phyloP scores from a whole-genome alignment of 1,140 invertebrate species.

The Camponotus floridanus region DNA sequence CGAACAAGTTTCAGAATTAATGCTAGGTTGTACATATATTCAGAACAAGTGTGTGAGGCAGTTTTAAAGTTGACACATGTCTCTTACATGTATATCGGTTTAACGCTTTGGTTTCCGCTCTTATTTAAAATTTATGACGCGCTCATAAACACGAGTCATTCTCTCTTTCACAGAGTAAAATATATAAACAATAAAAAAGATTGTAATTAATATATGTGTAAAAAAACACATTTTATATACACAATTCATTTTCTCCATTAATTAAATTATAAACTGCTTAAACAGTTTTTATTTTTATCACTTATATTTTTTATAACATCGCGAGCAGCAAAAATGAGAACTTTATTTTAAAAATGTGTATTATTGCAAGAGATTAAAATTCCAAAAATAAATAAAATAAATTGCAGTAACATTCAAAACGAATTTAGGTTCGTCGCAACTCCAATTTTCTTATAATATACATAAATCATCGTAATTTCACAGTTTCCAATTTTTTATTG shows the following conservation, averaged over 20 bases:
- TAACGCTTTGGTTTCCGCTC: constrained; percentile 79
- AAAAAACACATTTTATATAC: neutral
- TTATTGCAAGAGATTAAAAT: neutral
- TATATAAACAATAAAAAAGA: constrained; percentile 47
- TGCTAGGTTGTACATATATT: constrained; percentile 74
- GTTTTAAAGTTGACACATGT: constrained; percentile 65
- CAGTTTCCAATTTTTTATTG: neutral
- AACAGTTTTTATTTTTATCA: neutral
- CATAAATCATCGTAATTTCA: neutral
- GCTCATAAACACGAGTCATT: constrained; percentile 12
- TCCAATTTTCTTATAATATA: neutral
- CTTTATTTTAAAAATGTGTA: neutral
- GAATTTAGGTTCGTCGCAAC: neutral
- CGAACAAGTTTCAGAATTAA: constrained; percentile 50
- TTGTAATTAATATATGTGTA: constrained; percentile 7
- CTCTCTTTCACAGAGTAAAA: neutral
- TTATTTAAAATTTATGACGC: constrained; percentile 45
- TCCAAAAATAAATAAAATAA: neutral
- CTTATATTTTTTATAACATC: neutral
- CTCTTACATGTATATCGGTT: constrained; percentile 68
- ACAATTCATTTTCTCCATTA: constrained; percentile 14
- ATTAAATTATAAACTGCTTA: neutral
- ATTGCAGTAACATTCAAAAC: neutral
- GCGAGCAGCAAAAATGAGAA: neutral
- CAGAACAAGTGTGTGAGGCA: constrained; percentile 62